Evolutionary conservation across 2,113 vertebrate species (phyloP).

Genomic region (Sander vitreus): DNA sequence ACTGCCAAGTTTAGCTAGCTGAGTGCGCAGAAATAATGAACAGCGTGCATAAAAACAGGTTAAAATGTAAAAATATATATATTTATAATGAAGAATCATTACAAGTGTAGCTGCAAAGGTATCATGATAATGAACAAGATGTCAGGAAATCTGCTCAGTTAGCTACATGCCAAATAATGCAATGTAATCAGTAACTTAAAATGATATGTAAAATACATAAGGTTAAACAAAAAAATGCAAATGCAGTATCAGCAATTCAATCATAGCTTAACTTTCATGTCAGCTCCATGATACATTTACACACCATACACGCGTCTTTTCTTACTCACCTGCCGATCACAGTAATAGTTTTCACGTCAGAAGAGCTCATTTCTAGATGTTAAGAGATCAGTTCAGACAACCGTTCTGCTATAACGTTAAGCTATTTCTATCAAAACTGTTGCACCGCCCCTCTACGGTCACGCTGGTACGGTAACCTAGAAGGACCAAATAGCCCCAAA

Average conservation of each 20-base stretch:
- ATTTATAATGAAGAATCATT: neutral
- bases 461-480: conserved; percentile 46
- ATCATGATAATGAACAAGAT: neutral
- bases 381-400: neutral
- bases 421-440: neutral
- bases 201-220: neutral
- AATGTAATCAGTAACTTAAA: neutral
- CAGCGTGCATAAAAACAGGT: conserved; percentile 11
- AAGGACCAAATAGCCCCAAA: neutral
- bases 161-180: too few relatives aligned
- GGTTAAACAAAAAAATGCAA: neutral
- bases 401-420: neutral
- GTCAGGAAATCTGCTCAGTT: neutral
- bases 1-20: neutral
- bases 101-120: neutral
- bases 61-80: conserved; percentile 10
- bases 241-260: neutral
- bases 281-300: neutral
- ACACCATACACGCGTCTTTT: neutral
- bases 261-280: neutral
- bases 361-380: conserved; percentile 52
- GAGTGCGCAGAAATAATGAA: conserved; percentile 14
- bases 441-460: conserved; percentile 16
- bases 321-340: conserved; percentile 83
- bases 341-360: conserved; percentile 71